Evolutionary conservation across 2,797 vertebrate genomes (phyloP).

Genomic region (Fundulus diaphanus): DNA sequence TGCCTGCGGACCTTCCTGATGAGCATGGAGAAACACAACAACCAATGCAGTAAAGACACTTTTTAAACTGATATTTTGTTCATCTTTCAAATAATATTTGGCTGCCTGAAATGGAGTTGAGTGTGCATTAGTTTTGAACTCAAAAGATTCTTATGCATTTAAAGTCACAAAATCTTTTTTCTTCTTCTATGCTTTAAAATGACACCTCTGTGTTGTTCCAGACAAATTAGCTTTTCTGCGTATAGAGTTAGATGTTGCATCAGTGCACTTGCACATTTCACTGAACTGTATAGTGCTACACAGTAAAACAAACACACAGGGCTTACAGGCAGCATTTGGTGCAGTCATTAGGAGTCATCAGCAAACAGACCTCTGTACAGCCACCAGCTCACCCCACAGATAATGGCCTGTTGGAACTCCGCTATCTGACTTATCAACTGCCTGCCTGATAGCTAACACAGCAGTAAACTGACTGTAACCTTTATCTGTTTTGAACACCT

Average conservation of each 20-base stretch:
- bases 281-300: conserved; percentile 19
- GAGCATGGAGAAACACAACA: neutral
- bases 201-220: neutral
- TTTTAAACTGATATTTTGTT: neutral
- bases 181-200: neutral
- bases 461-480: conserved; percentile 20
- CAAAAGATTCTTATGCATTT: neutral
- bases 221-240: neutral
- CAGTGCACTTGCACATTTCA: conserved; percentile 19
- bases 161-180: neutral
- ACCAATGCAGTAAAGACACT: neutral
- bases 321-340: conserved; percentile 15
- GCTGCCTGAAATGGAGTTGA: neutral
- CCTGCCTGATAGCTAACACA: conserved; percentile 28
- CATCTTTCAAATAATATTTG: neutral
- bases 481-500: conserved; percentile 47
- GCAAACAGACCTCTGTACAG: conserved; percentile 64
- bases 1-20: neutral
- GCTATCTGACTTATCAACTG: conserved; percentile 61
- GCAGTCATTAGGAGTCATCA: conserved; percentile 61
- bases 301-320: conserved; percentile 35
- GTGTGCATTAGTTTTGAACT: neutral
- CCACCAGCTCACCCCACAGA: conserved; percentile 41
- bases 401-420: conserved; percentile 51
- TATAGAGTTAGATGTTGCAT: neutral